Percentiles rank a stretch among this genome's conserved stretches.
Conservation (phyloP, 1,140 invertebrate species). For the Zaprionus nigranus region DNA sequence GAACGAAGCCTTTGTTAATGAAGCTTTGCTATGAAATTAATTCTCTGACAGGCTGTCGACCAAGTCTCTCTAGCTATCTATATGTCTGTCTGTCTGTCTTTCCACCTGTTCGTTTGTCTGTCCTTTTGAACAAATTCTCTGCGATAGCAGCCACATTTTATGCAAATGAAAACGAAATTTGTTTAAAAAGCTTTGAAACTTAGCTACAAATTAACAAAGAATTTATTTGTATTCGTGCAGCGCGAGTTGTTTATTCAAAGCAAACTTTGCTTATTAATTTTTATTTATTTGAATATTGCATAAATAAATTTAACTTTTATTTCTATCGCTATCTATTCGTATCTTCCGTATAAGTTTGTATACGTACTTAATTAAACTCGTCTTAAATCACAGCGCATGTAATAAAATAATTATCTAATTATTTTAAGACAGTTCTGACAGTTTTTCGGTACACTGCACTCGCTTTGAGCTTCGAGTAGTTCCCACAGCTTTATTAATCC, state of each 20-base stretch:
- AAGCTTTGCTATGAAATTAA: constrained; percentile 44
- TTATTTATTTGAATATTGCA: constrained; percentile 54
- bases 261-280: constrained; percentile 52
- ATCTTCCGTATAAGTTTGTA: constrained; percentile 29
- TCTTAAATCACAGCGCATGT: constrained; percentile 31
- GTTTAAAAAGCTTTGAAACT: constrained; percentile 65
- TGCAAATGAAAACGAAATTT: constrained; percentile 73
- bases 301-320: constrained; percentile 34
- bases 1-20: constrained; percentile 67
- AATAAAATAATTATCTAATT: constrained; percentile 31
- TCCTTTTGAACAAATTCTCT: constrained; percentile 36
- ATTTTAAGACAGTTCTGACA: constrained; percentile 6
- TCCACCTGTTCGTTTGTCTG: background rate
- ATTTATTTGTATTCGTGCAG: constrained; percentile 61
- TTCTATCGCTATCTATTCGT: constrained; percentile 11
- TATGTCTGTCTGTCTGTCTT: background rate
- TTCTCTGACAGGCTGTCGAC: constrained; percentile 27
- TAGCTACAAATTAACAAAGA: constrained; percentile 63
- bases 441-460: constrained; percentile 35
- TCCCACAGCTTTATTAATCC: constrained; percentile 36
- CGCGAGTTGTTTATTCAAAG: constrained; percentile 16
- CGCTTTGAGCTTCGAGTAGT: constrained; percentile 15
- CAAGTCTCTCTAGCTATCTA: background rate
- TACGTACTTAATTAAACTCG: constrained; percentile 23
- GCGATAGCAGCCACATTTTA: constrained; percentile 58